Conservation (phyloP, 1,140 invertebrate genomes). For the Adoxophyes honmai region DNA sequence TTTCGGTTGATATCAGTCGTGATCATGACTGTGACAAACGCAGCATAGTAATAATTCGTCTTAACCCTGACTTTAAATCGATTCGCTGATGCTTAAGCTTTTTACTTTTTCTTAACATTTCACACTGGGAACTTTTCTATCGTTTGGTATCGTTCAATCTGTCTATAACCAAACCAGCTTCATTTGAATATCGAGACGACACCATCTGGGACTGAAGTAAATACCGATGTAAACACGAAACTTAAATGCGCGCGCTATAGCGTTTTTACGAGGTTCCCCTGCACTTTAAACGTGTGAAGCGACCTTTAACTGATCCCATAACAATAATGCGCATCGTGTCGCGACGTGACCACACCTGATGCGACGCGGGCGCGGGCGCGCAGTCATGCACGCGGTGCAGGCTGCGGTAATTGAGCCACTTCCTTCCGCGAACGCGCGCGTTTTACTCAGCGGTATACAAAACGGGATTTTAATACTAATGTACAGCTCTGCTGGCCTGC, state of each 20-base stretch:
- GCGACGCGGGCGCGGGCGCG: background rate
- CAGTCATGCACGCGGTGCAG: conserved; percentile 23
- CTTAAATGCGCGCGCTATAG: no score
- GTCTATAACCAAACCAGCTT: no score
- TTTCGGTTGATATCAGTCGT: background rate
- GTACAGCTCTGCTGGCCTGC: background rate
- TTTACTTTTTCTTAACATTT: conserved; percentile 1
- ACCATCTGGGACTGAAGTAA: no score
- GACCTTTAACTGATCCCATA: conserved; percentile 6
- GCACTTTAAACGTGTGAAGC: background rate
- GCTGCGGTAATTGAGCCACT: conserved; percentile 52
- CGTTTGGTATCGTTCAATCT: no score
- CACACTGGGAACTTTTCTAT: background rate
- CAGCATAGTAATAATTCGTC: conserved; percentile 8
- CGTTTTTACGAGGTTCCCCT: no score
- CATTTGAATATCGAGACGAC: no score
- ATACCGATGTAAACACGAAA: no score
- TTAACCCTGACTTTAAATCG: background rate
- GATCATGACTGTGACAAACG: conserved; percentile 14
- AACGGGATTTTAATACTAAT: conserved; percentile 15
- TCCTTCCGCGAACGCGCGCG: conserved; percentile 46
- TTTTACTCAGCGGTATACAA: conserved; percentile 21
- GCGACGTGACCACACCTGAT: conserved; percentile 7
- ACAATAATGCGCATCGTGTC: background rate
- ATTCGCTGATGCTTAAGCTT: background rate